These are phyloP conservation scores for Metopia argyrocephala DNA, from an alignment of 2,888 invertebrate genomes.

Conservation along the genomic window DNA sequence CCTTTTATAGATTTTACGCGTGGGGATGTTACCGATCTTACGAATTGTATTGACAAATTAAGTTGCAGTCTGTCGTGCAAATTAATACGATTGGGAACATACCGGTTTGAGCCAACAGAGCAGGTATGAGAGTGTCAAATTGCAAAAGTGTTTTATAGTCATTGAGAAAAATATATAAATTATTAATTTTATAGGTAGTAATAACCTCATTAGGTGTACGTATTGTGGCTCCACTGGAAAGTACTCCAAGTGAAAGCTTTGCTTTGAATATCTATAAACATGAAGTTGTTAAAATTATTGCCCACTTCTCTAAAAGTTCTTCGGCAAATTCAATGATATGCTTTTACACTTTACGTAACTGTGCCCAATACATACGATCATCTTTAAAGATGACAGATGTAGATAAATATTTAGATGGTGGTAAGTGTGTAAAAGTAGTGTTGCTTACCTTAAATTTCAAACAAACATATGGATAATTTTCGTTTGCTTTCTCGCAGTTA, in stretches of 20 bases:
- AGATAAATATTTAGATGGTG: conserved; percentile 63
- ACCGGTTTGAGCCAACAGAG: conserved; percentile 87
- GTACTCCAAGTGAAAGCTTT: conserved; percentile 80
- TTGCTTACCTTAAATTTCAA: too few species aligned
- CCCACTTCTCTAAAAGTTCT: conserved; percentile 85
- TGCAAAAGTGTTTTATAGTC: not conserved
- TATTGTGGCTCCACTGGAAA: conserved; percentile 82
- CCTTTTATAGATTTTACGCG: conserved; percentile 80
- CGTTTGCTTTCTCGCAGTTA: conserved; percentile 55
- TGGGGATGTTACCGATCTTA: conserved; percentile 79
- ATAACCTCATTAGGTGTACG: conserved; percentile 82
- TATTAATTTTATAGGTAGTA: conserved; percentile 78
- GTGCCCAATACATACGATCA: conserved; percentile 85
- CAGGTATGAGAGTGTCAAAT: conserved; percentile 81
- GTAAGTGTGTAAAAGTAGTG: conserved; percentile 64
- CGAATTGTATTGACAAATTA: conserved; percentile 78
- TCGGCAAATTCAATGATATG: conserved; percentile 85
- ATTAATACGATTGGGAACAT: conserved; percentile 91
- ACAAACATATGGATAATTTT: too few species aligned
- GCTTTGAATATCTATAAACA: conserved; percentile 84
- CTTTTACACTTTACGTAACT: conserved; percentile 85
- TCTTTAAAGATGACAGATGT: conserved; percentile 83
- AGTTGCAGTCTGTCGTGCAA: conserved; percentile 84
- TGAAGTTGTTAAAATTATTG: conserved; percentile 87
- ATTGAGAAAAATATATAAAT: not conserved